A percentile compares a stretch with the other conserved stretches of the same genome.
phyloP scores from a whole-genome alignment of 2,888 invertebrate species.

The Pachymerium ferrugineum region DNA sequence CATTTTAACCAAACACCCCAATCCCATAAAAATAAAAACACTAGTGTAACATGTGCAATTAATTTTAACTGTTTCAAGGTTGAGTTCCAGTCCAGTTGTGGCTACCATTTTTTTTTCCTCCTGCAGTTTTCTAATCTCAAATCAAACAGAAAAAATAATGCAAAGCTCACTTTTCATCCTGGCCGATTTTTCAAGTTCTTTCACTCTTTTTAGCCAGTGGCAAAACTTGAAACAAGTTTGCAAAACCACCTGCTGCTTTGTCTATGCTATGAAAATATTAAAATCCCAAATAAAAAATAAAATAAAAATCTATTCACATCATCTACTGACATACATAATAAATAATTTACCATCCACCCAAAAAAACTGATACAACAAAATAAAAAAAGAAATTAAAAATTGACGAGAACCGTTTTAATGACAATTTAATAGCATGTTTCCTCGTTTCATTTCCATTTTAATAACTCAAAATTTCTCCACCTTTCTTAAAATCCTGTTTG shows the following conservation, averaged over 20 bases:
- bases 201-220: conserved; percentile 8
- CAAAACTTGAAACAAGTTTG: neutral
- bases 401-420: neutral
- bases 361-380: neutral
- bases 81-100: neutral
- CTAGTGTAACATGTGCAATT: neutral
- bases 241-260: neutral
- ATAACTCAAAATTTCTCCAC: neutral
- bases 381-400: neutral
- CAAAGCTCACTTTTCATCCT: conserved; percentile 13
- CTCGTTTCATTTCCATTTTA: neutral
- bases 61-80: neutral
- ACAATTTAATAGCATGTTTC: neutral
- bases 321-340: neutral
- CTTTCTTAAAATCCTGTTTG: neutral
- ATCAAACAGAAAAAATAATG: neutral
- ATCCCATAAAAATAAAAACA: neutral
- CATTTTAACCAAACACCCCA: neutral
- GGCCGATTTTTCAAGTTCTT: neutral
- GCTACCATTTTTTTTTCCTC: neutral
- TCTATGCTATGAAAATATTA: neutral
- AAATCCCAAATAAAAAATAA: neutral
- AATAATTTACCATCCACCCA: neutral
- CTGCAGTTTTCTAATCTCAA: neutral
- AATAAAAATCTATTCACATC: neutral